Evolutionary conservation across 2,113 vertebrate genomes (phyloP), one percentile per base, ranked within the genome.

Genomic region (Paramisgurnus dabryanus): DNA sequence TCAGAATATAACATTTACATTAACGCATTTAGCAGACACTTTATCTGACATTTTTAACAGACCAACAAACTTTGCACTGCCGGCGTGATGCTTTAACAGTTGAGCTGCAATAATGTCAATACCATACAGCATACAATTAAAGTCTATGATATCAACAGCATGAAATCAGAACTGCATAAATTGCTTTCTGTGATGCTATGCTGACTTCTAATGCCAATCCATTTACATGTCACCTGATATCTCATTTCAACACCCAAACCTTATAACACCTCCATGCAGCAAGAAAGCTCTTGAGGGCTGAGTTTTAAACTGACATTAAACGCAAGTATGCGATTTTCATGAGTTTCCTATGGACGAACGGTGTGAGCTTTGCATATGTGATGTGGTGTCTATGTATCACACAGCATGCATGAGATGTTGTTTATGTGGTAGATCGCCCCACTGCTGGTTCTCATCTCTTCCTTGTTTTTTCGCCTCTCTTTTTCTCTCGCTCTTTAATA

Each of bases 401-500:
- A 40, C 17, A 61, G n/a, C 27, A 66, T 34, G 49, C 13, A 17
- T 18, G 49, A 76, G 13, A 53, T 72, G 58, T 67, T 67, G 41
- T 66, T 65, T 47, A 60, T 60, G 63, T 77, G 57, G 69, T 47
- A 22, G 58, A 39, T 57, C 63, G 57, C 58, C 68, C 65, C 81
- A 73, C 80, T 58, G 50, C 80, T 72, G n/a, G 60, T 76, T 67
- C 39, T 69, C 41, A 65, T 53, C 86, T 87, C 83, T 80, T 81
- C 75, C 63, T 82, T 83, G 76, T 80, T 80, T 69, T 78, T 79
- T 70, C 80, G 76, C 72, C 47, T 34, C 58, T 58, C 74, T 61
- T 78, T 65, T 67, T 76, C 85, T 85, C 79, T 80, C 84, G 84
- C 80, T 82, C 83, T 82, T 84, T 76, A 84, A 86, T 86, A 84